Evolutionary conservation across 1,140 invertebrate genomes (phyloP).

Genomic region (Stegodyphus mimosarum): DNA sequence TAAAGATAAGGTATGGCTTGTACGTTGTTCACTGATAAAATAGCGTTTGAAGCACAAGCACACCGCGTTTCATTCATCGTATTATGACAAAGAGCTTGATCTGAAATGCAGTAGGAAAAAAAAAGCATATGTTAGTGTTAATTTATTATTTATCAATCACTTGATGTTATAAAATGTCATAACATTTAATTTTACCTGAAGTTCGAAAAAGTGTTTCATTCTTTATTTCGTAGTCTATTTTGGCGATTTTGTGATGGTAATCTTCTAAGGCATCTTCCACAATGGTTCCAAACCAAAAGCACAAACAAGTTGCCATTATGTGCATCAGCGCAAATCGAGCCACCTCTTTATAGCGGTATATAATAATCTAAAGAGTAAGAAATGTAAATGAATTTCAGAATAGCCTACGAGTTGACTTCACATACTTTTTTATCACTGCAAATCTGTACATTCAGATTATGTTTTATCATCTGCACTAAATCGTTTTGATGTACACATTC

Average conservation of each 20-base stretch:
- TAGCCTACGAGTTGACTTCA: no score
- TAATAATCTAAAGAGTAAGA: slow-evolving; percentile 71
- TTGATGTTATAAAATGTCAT: no score
- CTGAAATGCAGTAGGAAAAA: slow-evolving; percentile 16
- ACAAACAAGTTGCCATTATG: slow-evolving; percentile 77
- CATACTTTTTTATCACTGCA: no score
- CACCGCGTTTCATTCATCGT: background rate
- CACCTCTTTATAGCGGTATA: slow-evolving; percentile 72
- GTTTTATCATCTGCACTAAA: no score
- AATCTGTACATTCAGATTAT: no score
- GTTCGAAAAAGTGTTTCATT: background rate
- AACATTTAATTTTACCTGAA: background rate
- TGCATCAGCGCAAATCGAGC: slow-evolving; percentile 79
- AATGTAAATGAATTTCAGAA: background rate
- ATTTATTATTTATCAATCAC: background rate
- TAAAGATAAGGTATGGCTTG: slow-evolving; percentile 74
- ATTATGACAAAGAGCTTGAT: background rate
- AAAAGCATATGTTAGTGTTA: background rate
- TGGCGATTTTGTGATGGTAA: slow-evolving; percentile 52
- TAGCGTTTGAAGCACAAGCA: slow-evolving; percentile 23
- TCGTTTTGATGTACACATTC: no score
- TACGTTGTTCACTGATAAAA: slow-evolving; percentile 35
- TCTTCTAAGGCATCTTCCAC: slow-evolving; percentile 76
- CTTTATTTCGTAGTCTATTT: background rate
- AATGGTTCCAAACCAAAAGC: slow-evolving; percentile 80